Base-by-base conservation (phyloP, 2,888 invertebrate genomes). In the Entomobrya proxima region DNA sequence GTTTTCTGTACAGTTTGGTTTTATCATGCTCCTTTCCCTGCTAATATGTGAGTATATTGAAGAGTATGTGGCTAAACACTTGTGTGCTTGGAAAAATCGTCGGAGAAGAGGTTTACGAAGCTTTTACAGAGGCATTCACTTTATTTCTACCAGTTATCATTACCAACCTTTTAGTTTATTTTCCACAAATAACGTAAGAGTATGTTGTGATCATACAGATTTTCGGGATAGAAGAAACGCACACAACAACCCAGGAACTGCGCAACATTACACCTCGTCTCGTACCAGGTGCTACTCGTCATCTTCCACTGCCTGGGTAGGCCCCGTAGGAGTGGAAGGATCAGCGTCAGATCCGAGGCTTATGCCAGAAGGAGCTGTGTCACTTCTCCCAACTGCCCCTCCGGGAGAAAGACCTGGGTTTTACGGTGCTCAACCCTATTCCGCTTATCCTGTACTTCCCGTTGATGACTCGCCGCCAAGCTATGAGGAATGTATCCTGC, bases 11-110 rank as follows among this genome's bases (percentile, higher is more conserved):
- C 37, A 86, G 86, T 74, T 86, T 40, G 82, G 86, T 13, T 74
- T 83, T 32, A 86, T 86, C 61, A 82, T 86, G 82, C 61, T 86
- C 1, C 61, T 86, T 7, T 86, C 86, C 7, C 75, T 86, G 13
- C 55, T 86, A 2, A 50, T 86, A 15, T 86, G 86, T 47, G 86
- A 86, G 47, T 86, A 83, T 21, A 86, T 86, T 35, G 86, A 83
- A 27, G 86, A 86, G 52, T 72, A 61, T 47, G 79, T 86, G 7
- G 82, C 86, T 7, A 78, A 86, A 27, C 64, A 83, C 21, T 64
- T 86, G 15, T 86, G 86, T 79, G 64, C 83, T 9, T 83, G 83
- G 83, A 86, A 86, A 64, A 86, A 86, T 69, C 44, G 86, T 1
- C 24, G 79, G 7, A 72, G 79, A 78, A 61, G 82, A 1, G 75